Conservation (phyloP, 1,140 invertebrate genomes). For the Cydia fagiglandana region DNA sequence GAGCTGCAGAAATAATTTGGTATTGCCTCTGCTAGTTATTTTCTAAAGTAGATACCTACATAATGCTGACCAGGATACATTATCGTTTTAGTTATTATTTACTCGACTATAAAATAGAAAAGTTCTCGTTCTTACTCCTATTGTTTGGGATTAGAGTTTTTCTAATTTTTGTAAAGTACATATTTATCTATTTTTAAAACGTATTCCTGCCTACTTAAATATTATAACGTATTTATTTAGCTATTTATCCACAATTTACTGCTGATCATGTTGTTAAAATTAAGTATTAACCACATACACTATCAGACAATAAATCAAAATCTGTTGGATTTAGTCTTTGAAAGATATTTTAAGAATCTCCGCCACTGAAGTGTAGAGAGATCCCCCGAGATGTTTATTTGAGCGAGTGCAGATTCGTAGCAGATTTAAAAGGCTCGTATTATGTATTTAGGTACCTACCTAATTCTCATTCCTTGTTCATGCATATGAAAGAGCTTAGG, state of each 20-base stretch:
- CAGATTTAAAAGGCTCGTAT: conserved; percentile 22
- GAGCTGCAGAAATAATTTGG: neutral
- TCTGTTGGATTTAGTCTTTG: neutral
- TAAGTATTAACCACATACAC: neutral
- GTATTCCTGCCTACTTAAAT: too few relatives aligned
- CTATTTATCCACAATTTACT: too few relatives aligned
- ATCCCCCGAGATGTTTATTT: conserved; percentile 8
- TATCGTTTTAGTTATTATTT: too few relatives aligned
- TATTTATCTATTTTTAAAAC: too few relatives aligned
- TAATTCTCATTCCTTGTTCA: conserved; percentile 22
- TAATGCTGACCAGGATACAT: too few relatives aligned
- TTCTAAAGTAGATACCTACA: too few relatives aligned
- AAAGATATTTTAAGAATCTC: conserved; percentile 11
- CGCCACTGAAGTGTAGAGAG: neutral
- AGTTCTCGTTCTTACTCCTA: too few relatives aligned
- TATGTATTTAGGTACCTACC: neutral
- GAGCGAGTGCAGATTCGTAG: conserved; percentile 24
- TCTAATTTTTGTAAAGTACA: too few relatives aligned
- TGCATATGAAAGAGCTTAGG: conserved; percentile 22
- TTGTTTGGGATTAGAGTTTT: too few relatives aligned
- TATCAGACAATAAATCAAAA: neutral
- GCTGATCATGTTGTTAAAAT: neutral
- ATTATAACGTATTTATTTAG: too few relatives aligned
- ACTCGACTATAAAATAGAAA: too few relatives aligned
- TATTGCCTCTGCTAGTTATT: neutral